These are phyloP conservation scores for Calidris pygmaea DNA, from an alignment of 2,113 vertebrate genomes.

Conservation along the genomic window DNA sequence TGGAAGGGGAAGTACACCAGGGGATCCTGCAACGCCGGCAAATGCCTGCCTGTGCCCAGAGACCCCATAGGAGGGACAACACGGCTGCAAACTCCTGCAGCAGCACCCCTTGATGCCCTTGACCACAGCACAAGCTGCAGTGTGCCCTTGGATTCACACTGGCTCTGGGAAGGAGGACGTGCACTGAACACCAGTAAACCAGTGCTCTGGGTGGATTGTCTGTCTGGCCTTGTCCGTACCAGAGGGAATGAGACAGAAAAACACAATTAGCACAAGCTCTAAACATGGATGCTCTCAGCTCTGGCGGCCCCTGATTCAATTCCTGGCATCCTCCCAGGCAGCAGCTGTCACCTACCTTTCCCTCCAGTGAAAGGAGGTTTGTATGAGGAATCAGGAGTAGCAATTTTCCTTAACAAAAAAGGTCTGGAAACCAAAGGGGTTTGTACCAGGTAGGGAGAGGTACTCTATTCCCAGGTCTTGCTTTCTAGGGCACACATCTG, in stretches of 20 bases:
- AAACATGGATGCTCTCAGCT: not conserved
- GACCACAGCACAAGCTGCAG: not conserved
- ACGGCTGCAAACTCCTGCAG: not conserved
- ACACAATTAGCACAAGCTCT: not conserved
- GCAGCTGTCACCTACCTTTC: not conserved
- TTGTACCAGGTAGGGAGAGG: not conserved
- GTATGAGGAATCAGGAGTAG: not conserved
- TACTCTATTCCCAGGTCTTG: not conserved
- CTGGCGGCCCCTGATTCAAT: not conserved
- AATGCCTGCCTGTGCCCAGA: not conserved
- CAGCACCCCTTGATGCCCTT: not conserved
- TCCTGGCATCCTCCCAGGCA: not conserved
- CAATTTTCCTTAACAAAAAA: not conserved
- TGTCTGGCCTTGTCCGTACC: not conserved
- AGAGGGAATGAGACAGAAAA: not conserved
- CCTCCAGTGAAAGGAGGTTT: not conserved
- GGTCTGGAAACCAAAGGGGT: not conserved
- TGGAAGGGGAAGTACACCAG: not conserved
- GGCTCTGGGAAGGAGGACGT: not conserved
- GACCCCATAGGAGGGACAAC: not conserved
- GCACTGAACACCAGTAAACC: not conserved
- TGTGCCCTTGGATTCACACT: not conserved
- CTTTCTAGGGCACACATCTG: not conserved
- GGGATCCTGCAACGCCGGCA: not conserved
- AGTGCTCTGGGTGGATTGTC: not conserved